Percentiles rank a stretch among this genome's conserved stretches.
These are phyloP conservation scores for Gobio occitaniae DNA, from an alignment of 2,797 vertebrate genomes.

Conservation along the genomic window DNA sequence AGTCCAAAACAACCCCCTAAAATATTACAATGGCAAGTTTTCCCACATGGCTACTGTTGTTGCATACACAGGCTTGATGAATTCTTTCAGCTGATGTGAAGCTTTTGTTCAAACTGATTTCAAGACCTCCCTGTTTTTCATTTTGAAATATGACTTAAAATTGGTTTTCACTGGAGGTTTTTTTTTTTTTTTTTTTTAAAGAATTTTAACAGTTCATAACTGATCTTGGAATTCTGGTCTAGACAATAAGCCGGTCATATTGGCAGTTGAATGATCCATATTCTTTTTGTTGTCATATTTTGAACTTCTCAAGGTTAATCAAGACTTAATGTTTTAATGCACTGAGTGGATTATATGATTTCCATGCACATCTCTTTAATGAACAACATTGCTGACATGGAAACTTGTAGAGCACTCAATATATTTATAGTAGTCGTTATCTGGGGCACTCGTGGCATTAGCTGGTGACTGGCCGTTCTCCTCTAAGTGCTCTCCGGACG, in stretches of 20 bases:
- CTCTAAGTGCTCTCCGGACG: constrained; percentile 54
- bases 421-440: constrained; percentile 80
- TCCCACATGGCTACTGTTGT: no score
- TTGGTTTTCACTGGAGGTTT: no score
- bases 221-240: no score
- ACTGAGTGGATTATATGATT: neutral
- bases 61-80: neutral
- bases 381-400: constrained; percentile 71
- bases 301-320: neutral
- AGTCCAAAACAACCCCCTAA: neutral
- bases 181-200: no score
- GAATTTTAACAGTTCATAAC: neutral
- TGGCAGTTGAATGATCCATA: neutral
- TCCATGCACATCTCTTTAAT: constrained; percentile 37
- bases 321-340: neutral
- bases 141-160: neutral
- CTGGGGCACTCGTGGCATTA: constrained; percentile 63
- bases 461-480: constrained; percentile 29
- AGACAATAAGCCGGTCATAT: neutral
- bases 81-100: neutral
- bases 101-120: neutral
- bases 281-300: neutral
- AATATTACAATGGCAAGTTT: no score
- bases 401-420: constrained; percentile 70
- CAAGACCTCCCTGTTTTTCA: neutral